Evolutionary conservation across 2,888 invertebrate genomes (phyloP).

Genomic region (Ormyrus labotus): DNA sequence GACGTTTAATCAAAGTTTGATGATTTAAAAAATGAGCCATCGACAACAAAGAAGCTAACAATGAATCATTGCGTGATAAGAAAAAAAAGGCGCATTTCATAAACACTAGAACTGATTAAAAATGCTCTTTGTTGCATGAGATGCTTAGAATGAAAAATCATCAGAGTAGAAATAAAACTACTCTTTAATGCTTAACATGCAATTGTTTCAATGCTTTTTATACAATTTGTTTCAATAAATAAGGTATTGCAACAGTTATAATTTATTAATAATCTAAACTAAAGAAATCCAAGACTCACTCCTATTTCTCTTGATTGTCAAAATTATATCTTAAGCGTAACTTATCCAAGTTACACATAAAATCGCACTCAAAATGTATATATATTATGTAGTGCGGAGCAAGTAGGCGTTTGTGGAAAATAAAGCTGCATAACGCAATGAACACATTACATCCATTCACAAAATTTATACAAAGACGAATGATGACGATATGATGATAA

Average conservation of each 20-base stretch:
- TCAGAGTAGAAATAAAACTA: slow-evolving; percentile 24
- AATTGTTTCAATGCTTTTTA: slow-evolving; percentile 54
- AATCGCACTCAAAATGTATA: slow-evolving; percentile 41
- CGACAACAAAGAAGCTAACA: slow-evolving; percentile 41
- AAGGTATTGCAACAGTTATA: slow-evolving; percentile 53
- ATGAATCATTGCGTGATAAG: slow-evolving; percentile 45
- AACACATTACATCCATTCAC: slow-evolving; percentile 70
- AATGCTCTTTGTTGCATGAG: slow-evolving; percentile 46
- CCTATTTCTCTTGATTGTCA: slow-evolving; percentile 28
- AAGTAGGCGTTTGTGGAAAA: slow-evolving; percentile 49
- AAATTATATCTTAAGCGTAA: slow-evolving; percentile 41
- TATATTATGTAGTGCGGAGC: slow-evolving; percentile 43
- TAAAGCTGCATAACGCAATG: slow-evolving; percentile 60
- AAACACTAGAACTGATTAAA: slow-evolving; percentile 40
- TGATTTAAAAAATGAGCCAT: slow-evolving; percentile 37
- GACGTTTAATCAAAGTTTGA: slow-evolving; percentile 32
- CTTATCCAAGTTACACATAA: slow-evolving; percentile 38
- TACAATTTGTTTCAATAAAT: slow-evolving; percentile 54
- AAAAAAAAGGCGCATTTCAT: slow-evolving; percentile 33
- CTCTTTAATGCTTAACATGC: slow-evolving; percentile 37
- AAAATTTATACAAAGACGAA: slow-evolving; percentile 64
- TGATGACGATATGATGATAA: slow-evolving; percentile 59
- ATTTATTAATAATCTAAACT: slow-evolving; percentile 54
- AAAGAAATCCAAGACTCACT: slow-evolving; percentile 47
- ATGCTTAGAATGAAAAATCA: slow-evolving; percentile 27